Percentiles rank a stretch among this genome's conserved stretches.
Evolutionary conservation across 2,888 invertebrate genomes (phyloP).

Genomic region (Cryptocheilus praepositus): DNA sequence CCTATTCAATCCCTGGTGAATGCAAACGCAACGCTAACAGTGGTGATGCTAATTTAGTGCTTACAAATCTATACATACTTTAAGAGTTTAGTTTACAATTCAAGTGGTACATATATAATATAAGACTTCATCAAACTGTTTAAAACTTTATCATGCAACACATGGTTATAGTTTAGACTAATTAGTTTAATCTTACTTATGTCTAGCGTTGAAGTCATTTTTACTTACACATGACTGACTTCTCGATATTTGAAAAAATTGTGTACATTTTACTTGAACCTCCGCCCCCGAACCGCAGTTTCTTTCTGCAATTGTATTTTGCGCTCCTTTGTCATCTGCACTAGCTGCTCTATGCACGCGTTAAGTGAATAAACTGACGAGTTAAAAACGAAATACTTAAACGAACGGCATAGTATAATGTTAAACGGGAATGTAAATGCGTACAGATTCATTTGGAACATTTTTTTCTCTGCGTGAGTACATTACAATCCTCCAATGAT

Average conservation of each 20-base stretch:
- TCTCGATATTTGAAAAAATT: slow-evolving; percentile 29
- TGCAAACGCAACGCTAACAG: slow-evolving; percentile 30
- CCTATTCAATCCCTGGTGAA: slow-evolving; percentile 41
- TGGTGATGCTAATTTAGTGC: slow-evolving; percentile 30
- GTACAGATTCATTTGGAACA: slow-evolving; percentile 18
- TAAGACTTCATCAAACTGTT: slow-evolving; percentile 42
- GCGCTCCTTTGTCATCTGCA: slow-evolving; percentile 24
- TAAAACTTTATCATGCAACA: slow-evolving; percentile 56
- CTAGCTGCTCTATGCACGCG: slow-evolving; percentile 34
- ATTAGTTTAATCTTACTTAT: slow-evolving; percentile 48
- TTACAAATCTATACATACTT: slow-evolving; percentile 55
- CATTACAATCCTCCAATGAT: slow-evolving; percentile 13
- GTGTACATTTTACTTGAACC: slow-evolving; percentile 24
- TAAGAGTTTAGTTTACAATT: slow-evolving; percentile 56
- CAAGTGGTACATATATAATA: slow-evolving; percentile 57
- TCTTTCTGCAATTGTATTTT: slow-evolving; percentile 1
- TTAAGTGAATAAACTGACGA: slow-evolving; percentile 22
- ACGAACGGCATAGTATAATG: slow-evolving; percentile 20
- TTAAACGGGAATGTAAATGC: slow-evolving; percentile 44
- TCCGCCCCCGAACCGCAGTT: not conserved
- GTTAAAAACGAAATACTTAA: slow-evolving; percentile 28
- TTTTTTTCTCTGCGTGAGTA: not conserved
- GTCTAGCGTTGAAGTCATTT: slow-evolving; percentile 59
- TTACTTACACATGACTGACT: slow-evolving; percentile 60
- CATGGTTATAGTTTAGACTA: slow-evolving; percentile 48